Evolutionary conservation across 1,140 invertebrate species (phyloP).

Genomic region (Drosophila hydei): DNA sequence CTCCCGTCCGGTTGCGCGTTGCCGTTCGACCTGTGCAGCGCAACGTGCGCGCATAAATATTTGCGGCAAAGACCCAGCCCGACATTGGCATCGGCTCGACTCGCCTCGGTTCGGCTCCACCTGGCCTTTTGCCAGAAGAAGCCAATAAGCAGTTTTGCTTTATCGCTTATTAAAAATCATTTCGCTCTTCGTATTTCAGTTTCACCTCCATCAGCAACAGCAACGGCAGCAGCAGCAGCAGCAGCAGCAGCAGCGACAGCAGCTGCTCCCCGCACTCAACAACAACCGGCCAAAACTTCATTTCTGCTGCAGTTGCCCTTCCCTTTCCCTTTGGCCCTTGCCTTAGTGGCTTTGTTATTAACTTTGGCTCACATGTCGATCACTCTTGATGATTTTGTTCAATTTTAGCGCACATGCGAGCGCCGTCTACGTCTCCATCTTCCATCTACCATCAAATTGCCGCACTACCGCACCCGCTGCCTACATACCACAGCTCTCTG

Average conservation of each 20-base stretch:
- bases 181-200: conserved; percentile 83
- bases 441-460: conserved; percentile 29
- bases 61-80: conserved; percentile 37
- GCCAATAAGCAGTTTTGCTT: conserved; percentile 84
- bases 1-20: neutral
- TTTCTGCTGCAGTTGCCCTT: conserved; percentile 7
- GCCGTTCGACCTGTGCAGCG: conserved; percentile 2
- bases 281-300: conserved; percentile 3
- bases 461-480: conserved; percentile 33
- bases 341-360: conserved; percentile 70
- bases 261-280: neutral
- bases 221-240: conserved; percentile 15
- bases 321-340: conserved; percentile 9
- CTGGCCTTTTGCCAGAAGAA: conserved; percentile 50
- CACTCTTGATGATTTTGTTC: conserved; percentile 82
- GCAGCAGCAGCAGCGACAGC: neutral
- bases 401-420: conserved; percentile 81
- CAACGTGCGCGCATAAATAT: conserved; percentile 65
- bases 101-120: conserved; percentile 19
- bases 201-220: conserved; percentile 50
- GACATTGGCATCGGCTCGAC: conserved; percentile 26
- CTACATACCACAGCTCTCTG: conserved; percentile 61
- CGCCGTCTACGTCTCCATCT: conserved; percentile 70
- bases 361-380: conserved; percentile 83
- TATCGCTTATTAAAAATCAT: conserved; percentile 84